Evolutionary conservation across 2,888 invertebrate species (phyloP).

Genomic region (Hirtodrosophila histrioides): DNA sequence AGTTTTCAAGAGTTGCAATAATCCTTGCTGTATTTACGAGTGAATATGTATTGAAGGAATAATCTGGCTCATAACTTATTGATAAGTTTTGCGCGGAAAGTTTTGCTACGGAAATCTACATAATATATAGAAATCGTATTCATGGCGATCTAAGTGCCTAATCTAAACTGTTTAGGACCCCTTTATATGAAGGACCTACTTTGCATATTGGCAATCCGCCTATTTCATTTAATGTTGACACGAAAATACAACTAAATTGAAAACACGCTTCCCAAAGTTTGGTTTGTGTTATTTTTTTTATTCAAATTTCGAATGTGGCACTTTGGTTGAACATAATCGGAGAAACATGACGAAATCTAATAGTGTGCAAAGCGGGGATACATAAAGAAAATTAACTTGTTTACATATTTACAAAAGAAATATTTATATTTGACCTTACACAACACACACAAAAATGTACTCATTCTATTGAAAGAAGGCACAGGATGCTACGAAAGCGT

Average conservation of each 20-base stretch:
- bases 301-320: slow-evolving; percentile 40
- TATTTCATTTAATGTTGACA: not conserved
- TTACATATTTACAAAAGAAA: slow-evolving; percentile 45
- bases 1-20: too few relatives aligned
- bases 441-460: slow-evolving; percentile 9
- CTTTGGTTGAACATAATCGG: slow-evolving; percentile 36
- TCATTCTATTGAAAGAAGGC: slow-evolving; percentile 3
- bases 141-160: slow-evolving; percentile 2
- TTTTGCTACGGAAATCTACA: slow-evolving; percentile 9
- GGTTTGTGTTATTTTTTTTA: slow-evolving; percentile 17
- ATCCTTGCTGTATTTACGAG: too few relatives aligned
- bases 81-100: slow-evolving; percentile 10
- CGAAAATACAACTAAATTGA: slow-evolving; percentile 1
- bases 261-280: slow-evolving; percentile 17
- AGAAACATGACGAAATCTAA: slow-evolving; percentile 35
- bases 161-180: slow-evolving; percentile 11
- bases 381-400: slow-evolving; percentile 54
- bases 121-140: slow-evolving; percentile 17
- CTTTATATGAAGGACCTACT: slow-evolving; percentile 5
- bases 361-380: slow-evolving; percentile 44
- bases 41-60: too few relatives aligned
- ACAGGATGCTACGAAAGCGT: slow-evolving; percentile 22
- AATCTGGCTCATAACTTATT: slow-evolving; percentile 10
- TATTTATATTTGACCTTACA: slow-evolving; percentile 13
- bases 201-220: slow-evolving; percentile 1